Conservation (phyloP, 2,797 vertebrate species). For the Clarias laeviceps region DNA sequence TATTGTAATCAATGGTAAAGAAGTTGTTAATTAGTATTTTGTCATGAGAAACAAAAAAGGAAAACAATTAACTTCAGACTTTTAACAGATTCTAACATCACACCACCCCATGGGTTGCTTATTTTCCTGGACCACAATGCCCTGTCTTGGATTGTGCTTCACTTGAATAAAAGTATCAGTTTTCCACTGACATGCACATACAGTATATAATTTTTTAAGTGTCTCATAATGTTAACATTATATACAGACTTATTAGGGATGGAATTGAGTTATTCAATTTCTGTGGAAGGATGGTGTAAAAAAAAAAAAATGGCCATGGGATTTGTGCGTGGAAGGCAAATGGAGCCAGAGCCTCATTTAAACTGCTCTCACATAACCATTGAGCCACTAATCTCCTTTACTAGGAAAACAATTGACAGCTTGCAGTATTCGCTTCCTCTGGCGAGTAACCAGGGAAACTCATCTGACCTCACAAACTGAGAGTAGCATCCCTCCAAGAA, state of each 20-base stretch:
- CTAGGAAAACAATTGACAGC: slow-evolving; percentile 79
- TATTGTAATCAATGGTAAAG: not conserved
- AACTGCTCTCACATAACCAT: slow-evolving; percentile 80
- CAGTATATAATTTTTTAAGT: not conserved
- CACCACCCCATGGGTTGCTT: not conserved
- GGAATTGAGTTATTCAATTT: slow-evolving; percentile 31
- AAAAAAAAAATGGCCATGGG: slow-evolving; percentile 27
- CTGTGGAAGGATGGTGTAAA: slow-evolving; percentile 3
- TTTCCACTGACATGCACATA: not conserved
- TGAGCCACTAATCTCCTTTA: slow-evolving; percentile 84
- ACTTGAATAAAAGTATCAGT: not conserved
- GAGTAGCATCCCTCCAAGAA: slow-evolving; percentile 74
- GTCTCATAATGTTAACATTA: too few relatives aligned
- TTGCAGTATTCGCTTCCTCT: slow-evolving; percentile 76
- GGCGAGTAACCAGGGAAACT: slow-evolving; percentile 81
- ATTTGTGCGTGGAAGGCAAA: slow-evolving; percentile 54
- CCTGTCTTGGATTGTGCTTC: not conserved
- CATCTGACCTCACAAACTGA: slow-evolving; percentile 80
- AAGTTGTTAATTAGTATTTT: not conserved
- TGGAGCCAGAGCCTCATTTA: slow-evolving; percentile 65
- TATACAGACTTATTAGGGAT: too few relatives aligned
- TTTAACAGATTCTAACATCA: not conserved
- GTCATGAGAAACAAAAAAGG: not conserved
- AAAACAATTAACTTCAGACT: not conserved
- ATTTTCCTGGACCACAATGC: not conserved